Base-by-base conservation (phyloP, 2,888 invertebrate genomes). In the Matsumyia berberina region DNA sequence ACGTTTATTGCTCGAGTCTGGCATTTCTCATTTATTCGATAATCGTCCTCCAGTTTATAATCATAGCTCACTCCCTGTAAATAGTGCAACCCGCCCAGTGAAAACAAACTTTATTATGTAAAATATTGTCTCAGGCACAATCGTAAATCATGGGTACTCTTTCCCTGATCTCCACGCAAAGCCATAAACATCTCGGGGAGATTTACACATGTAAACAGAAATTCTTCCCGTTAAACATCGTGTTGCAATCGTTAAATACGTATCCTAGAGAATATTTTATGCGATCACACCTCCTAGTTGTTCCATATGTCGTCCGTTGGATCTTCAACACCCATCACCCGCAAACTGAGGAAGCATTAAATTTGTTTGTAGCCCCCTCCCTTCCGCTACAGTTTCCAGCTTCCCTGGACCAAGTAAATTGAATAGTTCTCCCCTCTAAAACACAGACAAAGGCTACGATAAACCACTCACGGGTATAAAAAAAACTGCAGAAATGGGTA, bases 161-260 rank as follows among this genome's bases (percentile, higher is more conserved):
- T 1, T 17, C 19, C 31, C 31, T 37, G 17, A 60, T 70, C 35
- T 8, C 5, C 15, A 8, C 15, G 29, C 9, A 31, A 9, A n/a
- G 9, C 31, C 31, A 37, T 76, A 51, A 58, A 35, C 24, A 24
- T 60, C 42, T 19, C 42, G 11, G 4, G 17, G 8, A 62, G 3
- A 39, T 49, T 53, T 49, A 66, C 51, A 37, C 37, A 62, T 69
- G 60, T 69, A 69, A 42, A 69, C 60, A 44, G 44, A 29, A 66
- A 79, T 80, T 67, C 53, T 11, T 44, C 46, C 39, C 55, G 74
- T 62, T 80, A 55, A 74, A 69, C 67, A 57, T 62, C 67, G 53
- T 73, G 66, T 53, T 60, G 53, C 53, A 70, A 78, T 70, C 73
- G 55, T 80, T 74, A 74, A 74, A 67, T 42, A 72, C 42, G 17